Conservation (phyloP, 23 tunicate genomes). For the Ciona savignyi region DNA sequence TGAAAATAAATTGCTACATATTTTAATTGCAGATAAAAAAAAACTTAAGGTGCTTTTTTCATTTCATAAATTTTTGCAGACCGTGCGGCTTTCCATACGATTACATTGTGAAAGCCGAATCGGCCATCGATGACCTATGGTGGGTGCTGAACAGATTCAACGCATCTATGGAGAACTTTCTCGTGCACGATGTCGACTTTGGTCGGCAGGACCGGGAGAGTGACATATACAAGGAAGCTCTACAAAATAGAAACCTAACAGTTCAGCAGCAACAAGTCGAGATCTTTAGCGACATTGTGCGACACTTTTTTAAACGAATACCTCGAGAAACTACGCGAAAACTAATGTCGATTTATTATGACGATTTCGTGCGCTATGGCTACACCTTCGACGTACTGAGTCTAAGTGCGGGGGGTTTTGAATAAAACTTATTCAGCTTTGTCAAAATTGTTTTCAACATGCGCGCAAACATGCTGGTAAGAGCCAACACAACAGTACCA, state of each 20-base stretch:
- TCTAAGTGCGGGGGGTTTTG: slow-evolving; percentile 15
- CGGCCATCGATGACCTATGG: slow-evolving; percentile 50
- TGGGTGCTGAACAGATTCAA: slow-evolving; percentile 37
- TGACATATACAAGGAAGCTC: not conserved
- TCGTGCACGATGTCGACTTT: slow-evolving; percentile 6
- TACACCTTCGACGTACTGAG: slow-evolving; percentile 29
- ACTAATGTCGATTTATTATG: slow-evolving; percentile 19
- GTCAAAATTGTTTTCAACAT: not conserved
- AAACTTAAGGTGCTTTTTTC: too few relatives aligned
- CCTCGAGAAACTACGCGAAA: slow-evolving; percentile 16
- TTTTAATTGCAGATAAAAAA: too few relatives aligned
- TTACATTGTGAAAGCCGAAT: slow-evolving; percentile 47
- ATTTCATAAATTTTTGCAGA: not conserved
- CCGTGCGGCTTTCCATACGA: slow-evolving; percentile 48
- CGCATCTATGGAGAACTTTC: slow-evolving; percentile 37
- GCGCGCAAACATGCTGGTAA: too few relatives aligned
- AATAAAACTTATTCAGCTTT: not conserved
- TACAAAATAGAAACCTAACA: not conserved
- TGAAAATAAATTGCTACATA: too few relatives aligned
- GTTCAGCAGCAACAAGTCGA: not conserved
- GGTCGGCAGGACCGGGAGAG: not conserved
- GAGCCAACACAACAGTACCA: not conserved
- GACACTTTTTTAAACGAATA: slow-evolving; percentile 16
- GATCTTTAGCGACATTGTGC: slow-evolving; percentile 27
- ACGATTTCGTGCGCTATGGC: slow-evolving; percentile 41